Percentiles rank a stretch among this genome's conserved stretches.
Conservation (phyloP, 2,888 invertebrate genomes). For the Heliconius sara region DNA sequence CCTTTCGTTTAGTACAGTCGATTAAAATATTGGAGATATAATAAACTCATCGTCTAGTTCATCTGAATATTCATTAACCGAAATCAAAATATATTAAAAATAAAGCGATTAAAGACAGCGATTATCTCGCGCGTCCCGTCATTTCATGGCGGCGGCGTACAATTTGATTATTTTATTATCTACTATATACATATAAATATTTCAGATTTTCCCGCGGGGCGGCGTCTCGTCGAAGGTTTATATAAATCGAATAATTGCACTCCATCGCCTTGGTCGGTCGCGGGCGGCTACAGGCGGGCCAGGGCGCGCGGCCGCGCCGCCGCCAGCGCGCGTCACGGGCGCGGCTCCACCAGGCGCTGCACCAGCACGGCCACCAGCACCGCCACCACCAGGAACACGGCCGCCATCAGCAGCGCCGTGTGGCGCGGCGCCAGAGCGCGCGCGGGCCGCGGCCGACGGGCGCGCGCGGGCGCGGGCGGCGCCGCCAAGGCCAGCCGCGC, state of each 20-base stretch:
- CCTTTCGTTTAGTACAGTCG: constrained; percentile 43
- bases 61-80: constrained; percentile 20
- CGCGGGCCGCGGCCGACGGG: constrained; percentile 84
- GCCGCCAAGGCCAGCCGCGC: constrained; percentile 80
- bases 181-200: constrained; percentile 49
- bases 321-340: constrained; percentile 76
- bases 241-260: constrained; percentile 41
- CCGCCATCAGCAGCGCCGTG: constrained; percentile 85
- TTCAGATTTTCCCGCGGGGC: constrained; percentile 32
- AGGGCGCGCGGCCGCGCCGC: constrained; percentile 71
- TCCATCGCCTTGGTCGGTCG: constrained; percentile 36
- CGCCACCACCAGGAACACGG: constrained; percentile 85
- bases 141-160: constrained; percentile 43
- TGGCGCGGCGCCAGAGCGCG: constrained; percentile 84
- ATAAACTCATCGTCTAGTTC: constrained; percentile 30
- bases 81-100: constrained; percentile 39
- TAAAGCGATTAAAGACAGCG: constrained; percentile 42
- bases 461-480: constrained; percentile 83
- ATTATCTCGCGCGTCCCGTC: constrained; percentile 39
- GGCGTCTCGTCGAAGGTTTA: constrained; percentile 25
- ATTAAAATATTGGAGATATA: constrained; percentile 33
- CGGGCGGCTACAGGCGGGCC: constrained; percentile 60
- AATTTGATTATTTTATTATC: constrained; percentile 39
- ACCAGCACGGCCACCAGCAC: constrained; percentile 85
- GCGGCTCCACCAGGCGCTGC: constrained; percentile 81